Percentiles rank a stretch among this genome's conserved stretches.
Conservation (phyloP, 1,140 invertebrate species). For the Druon quercuslanigerum region DNA sequence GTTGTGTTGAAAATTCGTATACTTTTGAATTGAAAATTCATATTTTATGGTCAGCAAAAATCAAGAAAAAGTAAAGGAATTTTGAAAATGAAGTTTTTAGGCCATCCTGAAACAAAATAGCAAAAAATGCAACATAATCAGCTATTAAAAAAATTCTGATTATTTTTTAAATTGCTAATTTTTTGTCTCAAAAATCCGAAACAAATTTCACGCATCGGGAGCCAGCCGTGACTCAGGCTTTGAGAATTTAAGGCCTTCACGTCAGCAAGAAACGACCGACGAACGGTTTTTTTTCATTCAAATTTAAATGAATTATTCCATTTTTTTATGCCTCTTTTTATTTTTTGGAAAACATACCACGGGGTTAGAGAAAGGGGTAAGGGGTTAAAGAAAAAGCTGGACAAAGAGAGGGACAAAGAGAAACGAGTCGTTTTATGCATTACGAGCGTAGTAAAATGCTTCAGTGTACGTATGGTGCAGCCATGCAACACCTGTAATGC, state of each 20-base stretch:
- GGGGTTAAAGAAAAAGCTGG: no score
- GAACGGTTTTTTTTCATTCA: conserved; percentile 19
- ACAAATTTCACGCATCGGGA: conserved; percentile 1
- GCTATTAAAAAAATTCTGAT: no score
- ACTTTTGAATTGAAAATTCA: no score
- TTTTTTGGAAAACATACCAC: neutral
- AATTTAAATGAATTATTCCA: neutral
- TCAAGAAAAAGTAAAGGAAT: no score
- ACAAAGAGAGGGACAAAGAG: neutral
- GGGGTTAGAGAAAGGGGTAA: neutral
- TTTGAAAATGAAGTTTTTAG: no score
- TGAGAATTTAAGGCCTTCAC: neutral
- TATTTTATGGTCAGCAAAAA: no score
- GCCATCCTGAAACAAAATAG: no score
- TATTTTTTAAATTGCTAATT: conserved; percentile 3
- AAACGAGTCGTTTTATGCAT: conserved; percentile 21
- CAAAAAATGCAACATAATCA: no score
- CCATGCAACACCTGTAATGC: conserved; percentile 48
- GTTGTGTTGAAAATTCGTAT: no score
- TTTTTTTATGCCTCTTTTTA: neutral
- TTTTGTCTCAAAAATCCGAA: neutral
- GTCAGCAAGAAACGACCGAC: conserved; percentile 10
- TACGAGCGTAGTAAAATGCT: conserved; percentile 26
- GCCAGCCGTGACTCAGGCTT: neutral
- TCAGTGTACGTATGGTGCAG: conserved; percentile 48